Percentiles rank a stretch among this genome's conserved stretches.
Conservation (phyloP, 2,113 vertebrate genomes). For the Phoxinus phoxinus region DNA sequence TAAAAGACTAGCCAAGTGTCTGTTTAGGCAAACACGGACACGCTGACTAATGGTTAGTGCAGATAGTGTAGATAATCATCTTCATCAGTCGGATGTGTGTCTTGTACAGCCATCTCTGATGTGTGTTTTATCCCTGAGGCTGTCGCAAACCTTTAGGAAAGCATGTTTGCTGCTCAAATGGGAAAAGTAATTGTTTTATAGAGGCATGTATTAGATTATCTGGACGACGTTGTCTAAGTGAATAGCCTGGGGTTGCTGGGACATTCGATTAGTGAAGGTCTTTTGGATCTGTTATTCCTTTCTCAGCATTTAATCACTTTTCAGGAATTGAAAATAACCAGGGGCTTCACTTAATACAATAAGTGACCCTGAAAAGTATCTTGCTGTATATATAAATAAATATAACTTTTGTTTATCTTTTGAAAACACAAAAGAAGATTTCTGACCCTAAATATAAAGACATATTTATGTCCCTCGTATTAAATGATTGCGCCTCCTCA, state of each 20-base stretch:
- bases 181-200: slow-evolving; percentile 47
- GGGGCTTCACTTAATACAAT: not conserved
- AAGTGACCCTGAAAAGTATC: not conserved
- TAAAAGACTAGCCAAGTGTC: not conserved
- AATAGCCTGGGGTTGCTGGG: slow-evolving; percentile 40
- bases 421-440: not conserved
- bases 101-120: not conserved
- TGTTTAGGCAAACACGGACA: not conserved
- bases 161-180: not conserved
- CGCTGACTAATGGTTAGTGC: not conserved
- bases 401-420: not conserved
- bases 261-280: slow-evolving; percentile 48
- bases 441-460: not conserved
- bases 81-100: slow-evolving; percentile 15
- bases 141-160: slow-evolving; percentile 40
- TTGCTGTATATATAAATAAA: no score
- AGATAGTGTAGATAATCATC: not conserved
- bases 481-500: not conserved
- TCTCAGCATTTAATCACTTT: not conserved
- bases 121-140: slow-evolving; percentile 2
- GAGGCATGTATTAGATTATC: slow-evolving; percentile 53
- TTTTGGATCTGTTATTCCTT: slow-evolving; percentile 14
- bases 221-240: slow-evolving; percentile 1
- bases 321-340: not conserved
- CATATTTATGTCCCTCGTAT: no score